Evolutionary conservation across 2,113 vertebrate genomes (phyloP).

Genomic region (Peromyscus leucopus): DNA sequence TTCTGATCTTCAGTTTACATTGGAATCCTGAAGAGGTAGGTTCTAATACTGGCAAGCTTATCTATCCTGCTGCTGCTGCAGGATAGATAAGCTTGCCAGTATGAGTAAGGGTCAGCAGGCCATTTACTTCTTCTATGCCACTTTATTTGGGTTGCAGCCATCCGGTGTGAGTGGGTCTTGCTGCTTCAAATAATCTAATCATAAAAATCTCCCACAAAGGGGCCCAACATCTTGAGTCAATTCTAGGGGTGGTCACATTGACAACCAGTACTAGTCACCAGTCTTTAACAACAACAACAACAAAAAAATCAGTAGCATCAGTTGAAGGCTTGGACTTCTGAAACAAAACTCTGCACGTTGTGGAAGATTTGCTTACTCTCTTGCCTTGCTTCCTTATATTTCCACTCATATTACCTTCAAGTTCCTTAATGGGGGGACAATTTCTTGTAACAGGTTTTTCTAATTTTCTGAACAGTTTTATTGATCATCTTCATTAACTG

Average conservation of each 20-base stretch:
- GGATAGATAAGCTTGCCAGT: background rate
- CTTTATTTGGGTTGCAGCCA: background rate
- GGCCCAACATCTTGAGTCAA: background rate
- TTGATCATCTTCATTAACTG: slow-evolving; percentile 8
- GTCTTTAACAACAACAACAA: background rate
- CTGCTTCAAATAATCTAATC: background rate
- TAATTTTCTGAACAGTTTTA: background rate
- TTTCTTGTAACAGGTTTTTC: background rate
- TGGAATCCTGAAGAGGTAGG: background rate
- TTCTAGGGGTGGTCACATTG: background rate
- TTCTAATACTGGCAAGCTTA: background rate
- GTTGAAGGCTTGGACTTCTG: background rate
- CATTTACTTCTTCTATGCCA: background rate
- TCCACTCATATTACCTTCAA: background rate
- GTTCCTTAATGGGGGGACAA: background rate
- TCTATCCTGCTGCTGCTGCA: background rate
- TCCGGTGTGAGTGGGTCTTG: background rate
- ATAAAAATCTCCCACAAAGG: background rate
- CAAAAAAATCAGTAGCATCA: background rate
- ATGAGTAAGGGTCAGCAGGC: background rate
- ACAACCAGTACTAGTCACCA: background rate
- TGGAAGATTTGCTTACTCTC: no score
- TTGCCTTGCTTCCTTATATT: background rate
- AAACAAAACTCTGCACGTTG: background rate
- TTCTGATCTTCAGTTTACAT: background rate